These are phyloP conservation scores for Tetragonula carbonaria DNA, from an alignment of 2,888 invertebrate genomes.

Conservation along the genomic window DNA sequence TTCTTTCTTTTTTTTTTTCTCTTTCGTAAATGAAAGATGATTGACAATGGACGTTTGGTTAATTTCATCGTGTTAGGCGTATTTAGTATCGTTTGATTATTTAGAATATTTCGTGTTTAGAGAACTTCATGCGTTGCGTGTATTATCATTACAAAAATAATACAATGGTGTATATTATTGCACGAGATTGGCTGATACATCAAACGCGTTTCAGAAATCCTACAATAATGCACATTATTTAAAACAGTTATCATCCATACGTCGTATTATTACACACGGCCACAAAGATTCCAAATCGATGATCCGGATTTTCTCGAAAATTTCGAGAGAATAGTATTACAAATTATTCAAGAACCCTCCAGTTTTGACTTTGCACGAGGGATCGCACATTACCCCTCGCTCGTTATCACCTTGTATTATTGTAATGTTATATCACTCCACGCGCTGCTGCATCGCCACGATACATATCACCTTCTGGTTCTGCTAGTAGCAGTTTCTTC, in stretches of 20 bases:
- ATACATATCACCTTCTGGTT: neutral
- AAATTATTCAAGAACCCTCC: neutral
- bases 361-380: neutral
- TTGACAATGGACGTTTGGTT: neutral
- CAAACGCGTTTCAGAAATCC: neutral
- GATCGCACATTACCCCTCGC: neutral
- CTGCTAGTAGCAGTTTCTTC: conserved; percentile 6
- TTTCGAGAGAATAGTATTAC: neutral
- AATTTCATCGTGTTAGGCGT: neutral
- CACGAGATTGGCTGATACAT: neutral
- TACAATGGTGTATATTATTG: neutral
- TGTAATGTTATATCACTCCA: no score
- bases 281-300: neutral
- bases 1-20: no score
- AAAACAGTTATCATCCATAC: neutral
- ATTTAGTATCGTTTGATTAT: neutral
- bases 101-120: neutral
- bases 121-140: neutral
- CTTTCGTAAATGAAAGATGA: neutral
- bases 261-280: neutral
- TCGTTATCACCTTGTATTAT: neutral
- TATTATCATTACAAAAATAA: neutral
- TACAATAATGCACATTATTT: neutral
- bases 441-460: neutral
- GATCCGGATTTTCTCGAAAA: neutral